Conservation (phyloP, 2,797 vertebrate species). For the Scolopax rusticola region DNA sequence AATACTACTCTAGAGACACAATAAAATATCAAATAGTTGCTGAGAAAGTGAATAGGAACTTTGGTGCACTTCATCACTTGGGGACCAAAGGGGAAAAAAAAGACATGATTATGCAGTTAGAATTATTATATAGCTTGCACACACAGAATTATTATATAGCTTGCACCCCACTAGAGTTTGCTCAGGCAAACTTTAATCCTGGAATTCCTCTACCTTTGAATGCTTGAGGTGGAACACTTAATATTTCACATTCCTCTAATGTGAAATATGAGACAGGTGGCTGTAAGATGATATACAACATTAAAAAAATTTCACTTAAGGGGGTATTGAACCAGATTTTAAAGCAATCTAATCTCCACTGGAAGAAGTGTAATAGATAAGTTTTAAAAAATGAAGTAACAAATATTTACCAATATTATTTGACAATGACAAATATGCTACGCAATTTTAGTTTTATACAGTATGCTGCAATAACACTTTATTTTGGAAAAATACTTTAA, state of each 20-base stretch:
- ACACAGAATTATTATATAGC: too few species aligned
- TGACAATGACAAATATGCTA: neutral
- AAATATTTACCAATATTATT: neutral
- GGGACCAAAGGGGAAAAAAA: neutral
- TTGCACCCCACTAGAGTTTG: neutral
- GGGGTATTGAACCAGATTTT: neutral
- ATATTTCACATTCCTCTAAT: neutral
- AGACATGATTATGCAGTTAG: neutral
- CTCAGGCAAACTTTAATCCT: neutral
- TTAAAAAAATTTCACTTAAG: neutral
- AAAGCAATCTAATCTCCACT: neutral
- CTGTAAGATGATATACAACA: neutral
- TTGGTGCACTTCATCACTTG: neutral
- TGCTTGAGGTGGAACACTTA: neutral
- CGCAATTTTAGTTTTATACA: neutral
- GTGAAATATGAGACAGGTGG: neutral
- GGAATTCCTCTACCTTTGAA: neutral
- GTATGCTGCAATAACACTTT: neutral
- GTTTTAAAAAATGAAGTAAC: neutral
- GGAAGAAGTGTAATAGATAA: neutral
- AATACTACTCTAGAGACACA: neutral
- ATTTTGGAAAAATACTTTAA: neutral
- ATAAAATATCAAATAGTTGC: neutral
- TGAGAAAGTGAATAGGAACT: neutral
- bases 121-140: fast-evolving